These are phyloP conservation scores for Nephrotoma appendiculata DNA, from an alignment of 2,888 invertebrate genomes.

Conservation along the genomic window DNA sequence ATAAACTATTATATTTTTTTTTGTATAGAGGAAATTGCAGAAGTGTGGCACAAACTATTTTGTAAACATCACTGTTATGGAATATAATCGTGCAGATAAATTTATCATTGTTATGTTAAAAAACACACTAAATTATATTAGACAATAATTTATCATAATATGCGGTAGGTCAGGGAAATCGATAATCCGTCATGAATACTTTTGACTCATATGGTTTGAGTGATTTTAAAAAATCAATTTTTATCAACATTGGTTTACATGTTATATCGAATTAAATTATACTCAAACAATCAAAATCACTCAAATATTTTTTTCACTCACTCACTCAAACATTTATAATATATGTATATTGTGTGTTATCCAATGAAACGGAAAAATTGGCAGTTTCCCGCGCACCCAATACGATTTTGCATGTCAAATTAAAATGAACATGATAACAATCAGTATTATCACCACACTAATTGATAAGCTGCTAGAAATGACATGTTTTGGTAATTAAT, in stretches of 20 bases:
- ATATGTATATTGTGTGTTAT: background rate
- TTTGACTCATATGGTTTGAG: background rate
- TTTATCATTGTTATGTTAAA: background rate
- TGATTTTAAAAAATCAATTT: background rate
- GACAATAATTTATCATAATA: background rate
- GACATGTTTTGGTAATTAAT: background rate
- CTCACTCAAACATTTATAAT: background rate
- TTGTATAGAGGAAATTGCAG: background rate
- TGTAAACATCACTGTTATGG: background rate
- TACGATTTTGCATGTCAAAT: background rate
- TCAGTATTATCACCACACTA: background rate
- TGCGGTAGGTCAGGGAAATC: background rate
- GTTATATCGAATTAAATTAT: background rate
- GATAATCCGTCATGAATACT: background rate
- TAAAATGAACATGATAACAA: background rate
- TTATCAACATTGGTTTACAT: background rate
- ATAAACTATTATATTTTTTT: background rate
- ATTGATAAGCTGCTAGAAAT: background rate
- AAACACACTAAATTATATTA: background rate
- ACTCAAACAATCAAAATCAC: background rate
- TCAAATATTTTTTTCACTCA: background rate
- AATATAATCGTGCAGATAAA: background rate
- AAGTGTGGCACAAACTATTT: background rate
- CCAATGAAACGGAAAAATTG: background rate
- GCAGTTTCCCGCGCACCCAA: background rate